Evolutionary conservation across 2,888 invertebrate genomes (phyloP).

Genomic region (Polydrusus tereticollis): DNA sequence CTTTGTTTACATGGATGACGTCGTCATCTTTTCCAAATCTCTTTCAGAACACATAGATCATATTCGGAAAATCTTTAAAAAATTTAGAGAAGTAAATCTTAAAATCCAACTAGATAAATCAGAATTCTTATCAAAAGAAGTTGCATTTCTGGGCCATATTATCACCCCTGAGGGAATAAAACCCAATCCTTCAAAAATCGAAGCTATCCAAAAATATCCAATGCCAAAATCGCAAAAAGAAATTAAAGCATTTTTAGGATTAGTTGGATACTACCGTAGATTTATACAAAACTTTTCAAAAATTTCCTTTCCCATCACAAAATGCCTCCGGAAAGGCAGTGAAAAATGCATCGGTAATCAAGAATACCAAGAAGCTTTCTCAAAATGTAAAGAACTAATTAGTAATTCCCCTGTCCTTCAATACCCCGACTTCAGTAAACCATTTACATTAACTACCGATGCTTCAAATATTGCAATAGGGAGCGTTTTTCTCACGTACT

Average conservation of each 20-base stretch:
- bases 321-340: slow-evolving; percentile 40
- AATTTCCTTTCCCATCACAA: slow-evolving; percentile 27
- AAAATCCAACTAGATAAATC: background rate
- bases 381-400: too few species aligned
- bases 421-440: slow-evolving; percentile 53
- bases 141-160: slow-evolving; percentile 18
- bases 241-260: too few species aligned
- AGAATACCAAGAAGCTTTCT: slow-evolving; percentile 44
- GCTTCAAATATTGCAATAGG: slow-evolving; percentile 49
- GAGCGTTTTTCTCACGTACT: too few species aligned
- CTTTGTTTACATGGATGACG: too few species aligned
- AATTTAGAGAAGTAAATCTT: slow-evolving; percentile 36
- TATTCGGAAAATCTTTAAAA: too few species aligned
- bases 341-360: background rate
- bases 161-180: slow-evolving; percentile 22
- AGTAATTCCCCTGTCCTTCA: slow-evolving; percentile 51
- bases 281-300: slow-evolving; percentile 35
- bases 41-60: too few species aligned
- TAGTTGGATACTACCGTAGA: too few species aligned
- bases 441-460: slow-evolving; percentile 49
- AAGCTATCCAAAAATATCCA: slow-evolving; percentile 35
- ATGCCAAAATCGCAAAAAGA: slow-evolving; percentile 30
- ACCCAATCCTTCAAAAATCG: slow-evolving; percentile 27
- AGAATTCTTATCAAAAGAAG: slow-evolving; percentile 32
- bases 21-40: too few species aligned